Conservation (phyloP, 2,113 vertebrate species). For the Edolisoma coerulescens region DNA sequence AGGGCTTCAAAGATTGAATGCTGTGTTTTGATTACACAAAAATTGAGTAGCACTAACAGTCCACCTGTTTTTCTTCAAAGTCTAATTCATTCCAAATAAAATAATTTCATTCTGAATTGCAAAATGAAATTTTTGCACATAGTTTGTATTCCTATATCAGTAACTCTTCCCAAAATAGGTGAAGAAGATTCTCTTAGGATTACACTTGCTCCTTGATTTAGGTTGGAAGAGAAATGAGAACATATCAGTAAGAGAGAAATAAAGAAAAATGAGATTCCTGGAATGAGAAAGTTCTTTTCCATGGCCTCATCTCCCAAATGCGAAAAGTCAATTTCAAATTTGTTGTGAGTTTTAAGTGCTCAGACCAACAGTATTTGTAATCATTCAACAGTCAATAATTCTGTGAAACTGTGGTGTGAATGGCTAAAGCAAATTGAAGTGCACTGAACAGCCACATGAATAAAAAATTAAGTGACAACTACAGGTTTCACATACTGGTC, state of each 20-base stretch:
- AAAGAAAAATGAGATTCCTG: neutral
- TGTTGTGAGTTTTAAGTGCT: neutral
- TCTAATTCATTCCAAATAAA: neutral
- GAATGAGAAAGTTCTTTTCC: neutral
- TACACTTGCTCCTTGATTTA: neutral
- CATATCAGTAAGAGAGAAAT: neutral
- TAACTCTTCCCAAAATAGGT: neutral
- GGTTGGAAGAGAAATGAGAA: neutral
- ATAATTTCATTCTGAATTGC: neutral
- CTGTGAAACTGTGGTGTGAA: neutral
- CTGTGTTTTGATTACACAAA: neutral
- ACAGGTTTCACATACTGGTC: neutral
- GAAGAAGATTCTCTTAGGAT: neutral
- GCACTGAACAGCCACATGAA: neutral
- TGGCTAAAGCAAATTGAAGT: neutral
- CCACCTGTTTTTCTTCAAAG: neutral
- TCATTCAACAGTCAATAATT: neutral
- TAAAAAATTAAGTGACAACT: neutral
- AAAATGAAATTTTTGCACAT: neutral
- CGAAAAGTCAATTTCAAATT: rapidly evolving
- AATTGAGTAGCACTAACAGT: neutral
- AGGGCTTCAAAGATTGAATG: neutral
- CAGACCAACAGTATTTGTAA: neutral
- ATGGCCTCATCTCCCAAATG: neutral
- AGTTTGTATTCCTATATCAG: neutral